Base-by-base conservation (phyloP, 1,140 invertebrate species). In the Heliconius himera region DNA sequence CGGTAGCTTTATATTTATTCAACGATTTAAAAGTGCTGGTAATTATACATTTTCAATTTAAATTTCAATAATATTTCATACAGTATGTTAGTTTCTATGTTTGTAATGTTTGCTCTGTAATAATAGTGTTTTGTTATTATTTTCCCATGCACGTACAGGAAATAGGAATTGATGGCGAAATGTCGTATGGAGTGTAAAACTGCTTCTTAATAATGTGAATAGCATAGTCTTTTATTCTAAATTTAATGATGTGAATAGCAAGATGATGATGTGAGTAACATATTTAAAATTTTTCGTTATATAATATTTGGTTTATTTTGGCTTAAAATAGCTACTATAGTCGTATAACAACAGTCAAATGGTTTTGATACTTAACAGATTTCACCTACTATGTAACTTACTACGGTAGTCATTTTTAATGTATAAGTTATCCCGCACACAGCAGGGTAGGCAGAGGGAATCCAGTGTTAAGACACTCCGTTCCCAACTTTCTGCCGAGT, bases 121-220 rank as follows among this genome's bases (percentile, higher is more conserved):
- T 74, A 73, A 78, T 49, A 20, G 51, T 79, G 74, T 79, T 82
- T 82, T 82, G 74, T 79, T 82, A 79, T 81, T 60, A 73, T 81
- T 78, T 84, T 77, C 77, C 79, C 79, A 83, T 81, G 79, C 75
- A 73, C 70, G 82, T 66, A 60, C 78, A 80, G 83, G 83, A 83
- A 84, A 81, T 46, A 54, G 74, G 60, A 78, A 74, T 76, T 56
- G 77, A 80, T 81, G 82, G 54, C 73, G 78, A 81, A 84, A 77
- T 75, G 74, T 75, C 54, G 54, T 75, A 75, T 66, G n/a, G 33
- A 75, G 74, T 60, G 60, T 75, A 75, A 46, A 38, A 41, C 74
- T 74, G 49, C 3, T n/a, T 1, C 72, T 51, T 74, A 74, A 74
- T 74, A 74, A 70, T 76, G 66, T 70, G 54, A 76, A 71, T 76